These are phyloP conservation scores for Anoplolepis gracilipes DNA, from an alignment of 1,140 invertebrate genomes.

Conservation along the genomic window DNA sequence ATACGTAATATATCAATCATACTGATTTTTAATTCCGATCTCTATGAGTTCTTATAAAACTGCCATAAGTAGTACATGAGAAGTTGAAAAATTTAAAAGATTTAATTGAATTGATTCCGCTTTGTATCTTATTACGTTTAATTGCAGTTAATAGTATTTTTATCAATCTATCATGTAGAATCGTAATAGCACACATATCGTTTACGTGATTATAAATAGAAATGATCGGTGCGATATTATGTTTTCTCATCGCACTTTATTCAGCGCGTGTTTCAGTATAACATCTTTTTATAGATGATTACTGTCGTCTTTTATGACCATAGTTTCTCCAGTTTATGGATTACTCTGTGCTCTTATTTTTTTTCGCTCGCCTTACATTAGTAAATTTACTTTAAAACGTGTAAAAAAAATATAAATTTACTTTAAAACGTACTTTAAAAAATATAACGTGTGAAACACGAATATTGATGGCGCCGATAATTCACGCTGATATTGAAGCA, in stretches of 20 bases:
- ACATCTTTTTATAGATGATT: constrained; percentile 43
- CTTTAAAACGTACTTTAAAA: constrained; percentile 2
- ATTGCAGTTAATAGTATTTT: constrained; percentile 28
- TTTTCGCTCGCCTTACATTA: neutral
- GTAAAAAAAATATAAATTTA: constrained; percentile 39
- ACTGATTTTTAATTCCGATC: constrained; percentile 2
- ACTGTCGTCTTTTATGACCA: neutral
- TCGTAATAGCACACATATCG: constrained; percentile 14
- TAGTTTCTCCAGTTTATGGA: neutral
- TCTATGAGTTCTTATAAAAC: neutral
- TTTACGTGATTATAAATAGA: constrained; percentile 73
- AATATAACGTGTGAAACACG: neutral
- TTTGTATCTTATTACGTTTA: neutral
- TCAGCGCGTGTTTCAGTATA: neutral
- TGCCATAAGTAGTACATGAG: neutral
- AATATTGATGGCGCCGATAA: constrained; percentile 2
- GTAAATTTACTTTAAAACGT: constrained; percentile 35
- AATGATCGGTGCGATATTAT: constrained; percentile 60
- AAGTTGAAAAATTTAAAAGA: neutral
- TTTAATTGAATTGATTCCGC: neutral
- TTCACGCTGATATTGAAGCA: constrained; percentile 21
- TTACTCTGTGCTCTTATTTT: neutral
- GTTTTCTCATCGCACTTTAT: constrained; percentile 57
- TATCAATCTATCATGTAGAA: constrained; percentile 23
- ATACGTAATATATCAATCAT: constrained; percentile 35